A percentile compares a stretch with the other conserved stretches of the same genome.
Conservation (phyloP, 2,113 vertebrate species). For the Bubalus kerabau region DNA sequence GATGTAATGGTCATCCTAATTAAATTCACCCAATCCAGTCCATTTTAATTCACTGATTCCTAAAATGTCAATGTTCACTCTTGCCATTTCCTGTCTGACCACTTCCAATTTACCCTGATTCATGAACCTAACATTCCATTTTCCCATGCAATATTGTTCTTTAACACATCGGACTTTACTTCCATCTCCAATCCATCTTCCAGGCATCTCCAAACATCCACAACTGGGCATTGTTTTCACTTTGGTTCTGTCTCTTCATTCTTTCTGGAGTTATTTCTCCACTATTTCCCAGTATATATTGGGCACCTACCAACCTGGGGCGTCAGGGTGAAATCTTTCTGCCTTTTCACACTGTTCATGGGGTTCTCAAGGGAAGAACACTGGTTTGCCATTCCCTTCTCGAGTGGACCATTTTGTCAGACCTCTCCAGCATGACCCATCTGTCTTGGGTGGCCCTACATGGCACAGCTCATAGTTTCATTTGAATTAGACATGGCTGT, state of each 20-base stretch:
- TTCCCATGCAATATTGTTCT: not conserved
- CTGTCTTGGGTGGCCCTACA: not conserved
- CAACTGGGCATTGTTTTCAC: not conserved
- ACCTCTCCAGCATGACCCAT: not conserved
- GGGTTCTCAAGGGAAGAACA: not conserved
- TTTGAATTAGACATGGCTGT: not conserved
- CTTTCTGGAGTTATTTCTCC: not conserved
- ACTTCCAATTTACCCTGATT: not conserved
- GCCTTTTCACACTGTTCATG: not conserved
- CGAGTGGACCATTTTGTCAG: not conserved
- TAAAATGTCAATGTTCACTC: not conserved
- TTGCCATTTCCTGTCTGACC: not conserved
- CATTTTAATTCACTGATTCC: not conserved
- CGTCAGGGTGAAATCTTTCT: not conserved
- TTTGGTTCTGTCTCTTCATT: not conserved
- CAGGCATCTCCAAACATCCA: not conserved
- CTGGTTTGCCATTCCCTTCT: not conserved
- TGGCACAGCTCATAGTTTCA: not conserved
- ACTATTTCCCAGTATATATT: not conserved
- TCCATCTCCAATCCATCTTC: not conserved
- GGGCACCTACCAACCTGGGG: not conserved
- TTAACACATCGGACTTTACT: rapidly evolving
- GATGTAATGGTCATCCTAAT: not conserved
- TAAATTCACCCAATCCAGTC: not conserved
- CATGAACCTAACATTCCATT: not conserved